A percentile compares a stretch with the other conserved stretches of the same genome.
Evolutionary conservation across 1,140 invertebrate species (phyloP).

Genomic region (Lysiphlebus fabarum): DNA sequence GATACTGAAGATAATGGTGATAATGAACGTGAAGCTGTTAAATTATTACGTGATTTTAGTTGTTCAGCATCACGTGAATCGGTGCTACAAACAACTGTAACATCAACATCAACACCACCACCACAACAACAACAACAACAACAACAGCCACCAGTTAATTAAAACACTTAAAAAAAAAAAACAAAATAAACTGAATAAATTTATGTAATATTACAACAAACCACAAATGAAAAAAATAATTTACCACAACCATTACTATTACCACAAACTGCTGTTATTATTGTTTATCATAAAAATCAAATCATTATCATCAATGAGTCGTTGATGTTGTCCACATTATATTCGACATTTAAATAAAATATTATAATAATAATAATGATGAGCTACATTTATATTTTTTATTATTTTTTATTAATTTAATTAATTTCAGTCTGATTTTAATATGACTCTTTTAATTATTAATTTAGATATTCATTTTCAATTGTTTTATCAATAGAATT

Average conservation of each 20-base stretch:
- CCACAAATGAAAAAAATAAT: constrained; percentile 14
- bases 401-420: neutral
- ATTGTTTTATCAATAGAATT: no score
- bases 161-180: neutral
- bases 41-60: constrained; percentile 63
- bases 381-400: neutral
- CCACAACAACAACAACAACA: constrained; percentile 36
- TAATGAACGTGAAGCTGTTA: constrained; percentile 66
- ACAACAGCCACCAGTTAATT: constrained; percentile 46
- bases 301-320: constrained; percentile 25
- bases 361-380: no score
- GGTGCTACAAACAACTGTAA: constrained; percentile 55
- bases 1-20: constrained; percentile 25
- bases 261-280: constrained; percentile 27
- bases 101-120: constrained; percentile 36
- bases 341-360: constrained; percentile 17
- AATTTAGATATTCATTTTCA: no score
- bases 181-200: neutral
- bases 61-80: constrained; percentile 67
- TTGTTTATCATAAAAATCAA: constrained; percentile 28
- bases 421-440: neutral
- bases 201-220: no score
- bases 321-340: constrained; percentile 23
- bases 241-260: constrained; percentile 28
- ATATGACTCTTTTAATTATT: neutral